Evolutionary conservation across 2,797 vertebrate genomes (phyloP).

Genomic region (Knipowitschia caucasica): DNA sequence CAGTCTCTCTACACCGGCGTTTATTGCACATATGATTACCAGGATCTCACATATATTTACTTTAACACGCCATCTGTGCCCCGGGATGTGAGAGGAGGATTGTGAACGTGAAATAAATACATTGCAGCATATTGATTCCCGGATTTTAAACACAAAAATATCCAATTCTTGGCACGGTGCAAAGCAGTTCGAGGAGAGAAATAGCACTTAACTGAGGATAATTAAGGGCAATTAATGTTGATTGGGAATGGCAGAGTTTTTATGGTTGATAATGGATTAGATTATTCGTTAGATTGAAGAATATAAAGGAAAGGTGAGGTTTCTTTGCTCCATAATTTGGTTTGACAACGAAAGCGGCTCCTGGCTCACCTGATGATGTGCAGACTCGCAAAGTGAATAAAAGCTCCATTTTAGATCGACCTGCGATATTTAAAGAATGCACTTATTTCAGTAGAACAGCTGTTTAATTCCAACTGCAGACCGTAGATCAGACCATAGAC

Average conservation of each 20-base stretch:
- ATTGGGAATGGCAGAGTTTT: background rate
- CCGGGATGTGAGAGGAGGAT: slow-evolving; percentile 61
- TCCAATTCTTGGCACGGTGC: slow-evolving; percentile 32
- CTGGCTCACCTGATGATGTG: too few relatives aligned
- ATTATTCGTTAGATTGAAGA: too few relatives aligned
- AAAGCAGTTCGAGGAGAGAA: slow-evolving; percentile 27
- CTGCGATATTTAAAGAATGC: too few relatives aligned
- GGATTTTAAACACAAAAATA: slow-evolving; percentile 49
- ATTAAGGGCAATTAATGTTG: slow-evolving; percentile 5
- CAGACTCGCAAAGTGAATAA: too few relatives aligned
- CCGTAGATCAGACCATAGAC: too few relatives aligned
- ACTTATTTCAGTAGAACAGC: too few relatives aligned
- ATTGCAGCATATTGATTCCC: slow-evolving; percentile 54
- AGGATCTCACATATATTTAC: slow-evolving; percentile 53
- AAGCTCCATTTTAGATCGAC: too few relatives aligned
- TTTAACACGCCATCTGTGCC: slow-evolving; percentile 79
- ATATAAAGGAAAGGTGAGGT: too few relatives aligned
- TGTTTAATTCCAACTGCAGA: too few relatives aligned
- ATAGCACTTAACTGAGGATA: slow-evolving; percentile 5
- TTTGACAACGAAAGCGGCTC: too few relatives aligned
- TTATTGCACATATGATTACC: slow-evolving; percentile 81
- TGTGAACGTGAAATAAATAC: slow-evolving; percentile 39
- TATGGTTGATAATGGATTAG: background rate
- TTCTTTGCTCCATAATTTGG: too few relatives aligned
- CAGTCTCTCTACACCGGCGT: slow-evolving; percentile 75